These are phyloP conservation scores for Antigone vipio DNA, from an alignment of 2,113 vertebrate species.

Conservation along the genomic window DNA sequence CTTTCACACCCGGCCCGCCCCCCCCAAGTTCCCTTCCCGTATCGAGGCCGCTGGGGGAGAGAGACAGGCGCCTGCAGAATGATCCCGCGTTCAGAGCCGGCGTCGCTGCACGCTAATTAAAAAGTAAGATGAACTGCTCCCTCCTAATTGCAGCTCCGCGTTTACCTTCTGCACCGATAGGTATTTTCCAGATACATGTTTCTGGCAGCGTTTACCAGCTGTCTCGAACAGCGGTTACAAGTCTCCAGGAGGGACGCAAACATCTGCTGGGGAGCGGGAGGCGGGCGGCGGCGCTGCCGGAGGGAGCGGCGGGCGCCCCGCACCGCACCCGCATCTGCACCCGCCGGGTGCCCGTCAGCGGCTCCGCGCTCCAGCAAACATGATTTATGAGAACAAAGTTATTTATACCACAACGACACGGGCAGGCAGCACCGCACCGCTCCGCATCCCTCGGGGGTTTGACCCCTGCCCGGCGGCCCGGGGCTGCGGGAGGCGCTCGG, in stretches of 20 bases:
- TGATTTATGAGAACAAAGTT: background rate
- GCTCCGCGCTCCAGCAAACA: background rate
- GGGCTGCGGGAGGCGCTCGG: background rate
- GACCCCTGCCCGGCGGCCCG: background rate
- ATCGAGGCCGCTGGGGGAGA: background rate
- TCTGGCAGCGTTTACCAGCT: slow-evolving; percentile 70
- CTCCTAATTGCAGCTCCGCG: background rate
- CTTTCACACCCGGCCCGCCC: rapidly evolving
- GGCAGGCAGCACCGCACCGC: background rate
- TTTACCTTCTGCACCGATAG: slow-evolving; percentile 24
- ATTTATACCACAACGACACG: background rate
- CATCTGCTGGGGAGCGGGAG: slow-evolving; percentile 73
- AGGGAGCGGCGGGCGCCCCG: background rate
- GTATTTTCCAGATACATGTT: slow-evolving; percentile 34
- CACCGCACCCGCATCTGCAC: background rate
- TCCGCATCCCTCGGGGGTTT: no score
- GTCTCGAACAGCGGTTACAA: slow-evolving; percentile 73
- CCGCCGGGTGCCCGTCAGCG: background rate
- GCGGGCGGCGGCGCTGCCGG: background rate
- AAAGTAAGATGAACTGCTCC: background rate
- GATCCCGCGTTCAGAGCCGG: background rate
- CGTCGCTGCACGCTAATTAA: background rate
- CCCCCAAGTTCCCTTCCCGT: background rate
- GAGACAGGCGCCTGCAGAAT: background rate
- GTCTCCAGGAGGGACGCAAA: slow-evolving; percentile 61